Conservation (phyloP, 1,140 invertebrate species). For the Anoplophora glabripennis region DNA sequence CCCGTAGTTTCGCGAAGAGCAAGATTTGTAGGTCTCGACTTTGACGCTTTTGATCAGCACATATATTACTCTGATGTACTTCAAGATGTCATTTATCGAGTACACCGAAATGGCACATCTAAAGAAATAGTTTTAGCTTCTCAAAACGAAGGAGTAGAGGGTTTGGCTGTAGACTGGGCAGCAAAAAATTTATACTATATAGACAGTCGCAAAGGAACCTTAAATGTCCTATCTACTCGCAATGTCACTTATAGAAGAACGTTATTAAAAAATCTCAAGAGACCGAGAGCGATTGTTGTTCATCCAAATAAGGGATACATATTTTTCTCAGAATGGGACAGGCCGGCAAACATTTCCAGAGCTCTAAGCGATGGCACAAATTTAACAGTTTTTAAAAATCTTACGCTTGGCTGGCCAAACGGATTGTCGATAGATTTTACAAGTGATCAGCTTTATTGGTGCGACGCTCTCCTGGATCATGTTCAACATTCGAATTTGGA, state of each 20-base stretch:
- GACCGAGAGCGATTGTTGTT: conserved; percentile 92
- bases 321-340: conserved; percentile 95
- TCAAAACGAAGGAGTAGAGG: conserved; percentile 97
- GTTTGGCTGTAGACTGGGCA: conserved; percentile 94
- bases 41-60: conserved; percentile 85
- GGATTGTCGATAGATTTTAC: conserved; percentile 90
- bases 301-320: conserved; percentile 93
- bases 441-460: conserved; percentile 88
- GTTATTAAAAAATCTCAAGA: conserved; percentile 82
- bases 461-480: conserved; percentile 91
- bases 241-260: conserved; percentile 83
- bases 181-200: conserved; percentile 98
- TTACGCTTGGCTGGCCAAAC: conserved; percentile 95
- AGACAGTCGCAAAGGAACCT: conserved; percentile 90
- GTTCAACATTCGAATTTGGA: conserved; percentile 94
- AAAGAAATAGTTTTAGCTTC: conserved; percentile 90
- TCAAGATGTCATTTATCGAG: conserved; percentile 93
- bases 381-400: conserved; percentile 84
- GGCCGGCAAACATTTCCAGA: conserved; percentile 92
- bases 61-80: conserved; percentile 97
- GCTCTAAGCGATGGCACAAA: conserved; percentile 85
- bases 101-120: conserved; percentile 83
- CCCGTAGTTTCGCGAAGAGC: conserved; percentile 87
- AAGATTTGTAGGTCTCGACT: conserved; percentile 95
- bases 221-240: conserved; percentile 88